Percentiles rank a stretch among this genome's conserved stretches.
Conservation (phyloP, 2,113 vertebrate genomes). For the Melozone crissalis region DNA sequence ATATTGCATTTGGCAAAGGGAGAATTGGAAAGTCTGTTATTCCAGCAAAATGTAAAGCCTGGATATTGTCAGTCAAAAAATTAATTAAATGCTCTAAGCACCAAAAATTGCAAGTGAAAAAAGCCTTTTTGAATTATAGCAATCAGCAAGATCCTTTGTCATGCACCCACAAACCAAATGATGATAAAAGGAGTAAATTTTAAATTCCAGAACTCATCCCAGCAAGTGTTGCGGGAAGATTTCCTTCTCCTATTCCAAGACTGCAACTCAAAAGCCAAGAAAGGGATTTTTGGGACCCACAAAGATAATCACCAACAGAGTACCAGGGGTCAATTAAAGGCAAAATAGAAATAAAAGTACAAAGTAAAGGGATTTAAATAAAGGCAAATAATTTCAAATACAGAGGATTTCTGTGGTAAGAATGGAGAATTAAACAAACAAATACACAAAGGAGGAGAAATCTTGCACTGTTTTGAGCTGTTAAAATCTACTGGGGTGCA, state of each 20-base stretch:
- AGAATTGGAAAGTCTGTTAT: not conserved
- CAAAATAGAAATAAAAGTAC: not conserved
- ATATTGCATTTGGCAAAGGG: not conserved
- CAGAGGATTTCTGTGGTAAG: not conserved
- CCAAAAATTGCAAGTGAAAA: not conserved
- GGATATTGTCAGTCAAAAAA: not conserved
- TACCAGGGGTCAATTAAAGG: not conserved
- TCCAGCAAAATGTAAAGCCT: not conserved
- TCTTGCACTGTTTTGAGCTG: not conserved
- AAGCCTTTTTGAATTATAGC: not conserved
- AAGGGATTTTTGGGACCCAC: not conserved
- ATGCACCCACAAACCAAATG: not conserved
- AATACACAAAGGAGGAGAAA: not conserved
- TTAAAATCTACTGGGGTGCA: not conserved
- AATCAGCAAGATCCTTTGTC: not conserved
- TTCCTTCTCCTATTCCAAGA: not conserved
- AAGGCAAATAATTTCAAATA: not conserved
- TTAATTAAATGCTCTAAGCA: not conserved
- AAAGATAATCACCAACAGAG: not conserved
- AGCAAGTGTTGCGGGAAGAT: not conserved
- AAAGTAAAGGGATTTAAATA: not conserved
- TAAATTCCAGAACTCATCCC: not conserved
- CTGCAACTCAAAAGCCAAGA: not conserved
- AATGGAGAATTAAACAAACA: not conserved
- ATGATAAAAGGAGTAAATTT: not conserved